Percentiles rank a stretch among this genome's conserved stretches.
These are phyloP conservation scores for Dasyornis broadbenti DNA, from an alignment of 2,113 vertebrate species.

Conservation along the genomic window DNA sequence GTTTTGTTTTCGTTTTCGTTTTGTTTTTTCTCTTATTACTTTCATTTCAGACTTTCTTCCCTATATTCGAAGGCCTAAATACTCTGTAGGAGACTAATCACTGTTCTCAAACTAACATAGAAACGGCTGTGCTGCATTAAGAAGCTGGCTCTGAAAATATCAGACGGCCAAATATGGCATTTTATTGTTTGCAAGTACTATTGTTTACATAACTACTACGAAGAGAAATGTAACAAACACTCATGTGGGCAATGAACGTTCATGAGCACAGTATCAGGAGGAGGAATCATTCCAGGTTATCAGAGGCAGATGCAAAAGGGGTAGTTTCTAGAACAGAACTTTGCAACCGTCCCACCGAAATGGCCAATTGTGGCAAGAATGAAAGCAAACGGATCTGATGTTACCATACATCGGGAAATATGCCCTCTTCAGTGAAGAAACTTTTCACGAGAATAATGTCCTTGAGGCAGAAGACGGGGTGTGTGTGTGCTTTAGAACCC, in stretches of 20 bases:
- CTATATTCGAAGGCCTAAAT: neutral
- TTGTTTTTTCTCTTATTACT: neutral
- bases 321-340: neutral
- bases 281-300: neutral
- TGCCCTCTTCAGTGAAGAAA: neutral
- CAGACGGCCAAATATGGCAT: accelerated
- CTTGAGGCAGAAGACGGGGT: accelerated
- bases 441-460: neutral
- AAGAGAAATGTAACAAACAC: accelerated
- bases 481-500: neutral
- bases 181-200: neutral
- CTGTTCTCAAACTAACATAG: neutral
- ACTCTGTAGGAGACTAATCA: neutral
- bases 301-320: neutral
- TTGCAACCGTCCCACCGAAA: neutral
- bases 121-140: neutral
- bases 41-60: neutral
- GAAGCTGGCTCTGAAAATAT: neutral
- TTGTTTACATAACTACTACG: neutral
- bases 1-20: neutral
- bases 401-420: accelerated
- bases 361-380: accelerated
- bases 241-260: neutral
- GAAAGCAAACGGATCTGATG: neutral
- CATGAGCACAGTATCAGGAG: accelerated